Conservation (phyloP, 2,113 vertebrate genomes). For the Festucalex cinctus region DNA sequence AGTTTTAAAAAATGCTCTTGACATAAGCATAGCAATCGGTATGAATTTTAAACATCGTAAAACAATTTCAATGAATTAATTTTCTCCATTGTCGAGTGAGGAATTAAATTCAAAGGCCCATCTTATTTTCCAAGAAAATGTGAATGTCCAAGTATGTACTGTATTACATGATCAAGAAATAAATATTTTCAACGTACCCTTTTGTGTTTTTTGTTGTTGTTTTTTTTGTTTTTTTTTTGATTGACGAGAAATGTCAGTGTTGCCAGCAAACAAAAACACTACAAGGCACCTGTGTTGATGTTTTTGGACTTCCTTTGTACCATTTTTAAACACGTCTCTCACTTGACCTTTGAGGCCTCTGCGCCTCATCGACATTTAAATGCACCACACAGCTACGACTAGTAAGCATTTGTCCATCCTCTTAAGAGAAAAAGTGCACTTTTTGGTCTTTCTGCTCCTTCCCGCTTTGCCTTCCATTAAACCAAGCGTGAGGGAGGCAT, state of each 20-base stretch:
- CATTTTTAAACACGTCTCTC: background rate
- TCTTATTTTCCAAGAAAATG: slow-evolving; percentile 16
- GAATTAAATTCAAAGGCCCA: background rate
- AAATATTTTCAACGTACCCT: slow-evolving; percentile 73
- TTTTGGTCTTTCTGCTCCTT: background rate
- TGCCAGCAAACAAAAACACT: background rate
- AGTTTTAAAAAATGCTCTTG: background rate
- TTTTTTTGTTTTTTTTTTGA: background rate
- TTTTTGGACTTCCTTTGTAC: no score
- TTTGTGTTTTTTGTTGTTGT: background rate
- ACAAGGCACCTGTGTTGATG: background rate
- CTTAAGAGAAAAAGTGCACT: background rate
- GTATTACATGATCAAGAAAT: slow-evolving; percentile 54
- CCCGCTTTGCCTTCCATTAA: slow-evolving; percentile 14
- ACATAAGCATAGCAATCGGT: background rate
- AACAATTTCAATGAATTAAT: background rate
- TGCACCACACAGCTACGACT: background rate
- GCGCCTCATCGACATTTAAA: background rate
- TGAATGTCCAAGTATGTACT: slow-evolving; percentile 74
- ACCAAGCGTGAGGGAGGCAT: slow-evolving; percentile 44
- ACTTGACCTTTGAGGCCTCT: slow-evolving; percentile 29
- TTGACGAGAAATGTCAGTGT: no score
- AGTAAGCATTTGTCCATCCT: background rate
- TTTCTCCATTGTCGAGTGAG: background rate
- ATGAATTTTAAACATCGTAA: background rate